Conservation (phyloP, 2,888 invertebrate species). For the Cephalotes varians region DNA sequence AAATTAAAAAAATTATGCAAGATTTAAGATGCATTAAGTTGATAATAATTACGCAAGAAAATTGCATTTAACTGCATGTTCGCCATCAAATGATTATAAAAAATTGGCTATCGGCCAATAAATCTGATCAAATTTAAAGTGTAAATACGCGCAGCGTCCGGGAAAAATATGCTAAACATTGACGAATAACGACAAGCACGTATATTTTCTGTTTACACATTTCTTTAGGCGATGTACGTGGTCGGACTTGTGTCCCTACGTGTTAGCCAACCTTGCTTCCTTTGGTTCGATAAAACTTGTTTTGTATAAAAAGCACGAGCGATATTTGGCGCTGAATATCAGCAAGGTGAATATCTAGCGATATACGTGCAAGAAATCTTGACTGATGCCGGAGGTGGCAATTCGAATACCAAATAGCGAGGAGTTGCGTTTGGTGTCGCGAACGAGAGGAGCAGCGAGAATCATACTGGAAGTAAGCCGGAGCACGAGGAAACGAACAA, state of each 20-base stretch:
- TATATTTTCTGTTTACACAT: constrained; percentile 68
- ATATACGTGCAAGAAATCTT: constrained; percentile 72
- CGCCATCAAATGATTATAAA: neutral
- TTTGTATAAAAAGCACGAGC: constrained; percentile 68
- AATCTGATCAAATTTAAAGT: neutral
- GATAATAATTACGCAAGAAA: neutral
- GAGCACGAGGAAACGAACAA: constrained; percentile 16
- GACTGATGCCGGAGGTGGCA: constrained; percentile 61
- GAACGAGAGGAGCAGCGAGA: constrained; percentile 20
- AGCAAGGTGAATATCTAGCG: constrained; percentile 62
- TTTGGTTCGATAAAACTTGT: constrained; percentile 54
- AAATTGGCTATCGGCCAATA: neutral
- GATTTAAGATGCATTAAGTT: neutral
- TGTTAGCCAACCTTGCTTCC: constrained; percentile 40
- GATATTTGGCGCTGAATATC: constrained; percentile 67
- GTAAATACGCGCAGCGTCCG: neutral
- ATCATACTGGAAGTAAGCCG: neutral
- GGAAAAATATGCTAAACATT: neutral
- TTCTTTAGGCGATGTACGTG: constrained; percentile 61
- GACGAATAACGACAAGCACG: constrained; percentile 19
- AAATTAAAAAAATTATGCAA: constrained; percentile 27
- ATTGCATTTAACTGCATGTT: neutral
- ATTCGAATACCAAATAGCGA: constrained; percentile 68
- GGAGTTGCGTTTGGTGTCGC: constrained; percentile 36
- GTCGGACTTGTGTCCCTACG: constrained; percentile 46